Base-by-base conservation (phyloP, 2,797 vertebrate genomes). In the Esox masquinongy region DNA sequence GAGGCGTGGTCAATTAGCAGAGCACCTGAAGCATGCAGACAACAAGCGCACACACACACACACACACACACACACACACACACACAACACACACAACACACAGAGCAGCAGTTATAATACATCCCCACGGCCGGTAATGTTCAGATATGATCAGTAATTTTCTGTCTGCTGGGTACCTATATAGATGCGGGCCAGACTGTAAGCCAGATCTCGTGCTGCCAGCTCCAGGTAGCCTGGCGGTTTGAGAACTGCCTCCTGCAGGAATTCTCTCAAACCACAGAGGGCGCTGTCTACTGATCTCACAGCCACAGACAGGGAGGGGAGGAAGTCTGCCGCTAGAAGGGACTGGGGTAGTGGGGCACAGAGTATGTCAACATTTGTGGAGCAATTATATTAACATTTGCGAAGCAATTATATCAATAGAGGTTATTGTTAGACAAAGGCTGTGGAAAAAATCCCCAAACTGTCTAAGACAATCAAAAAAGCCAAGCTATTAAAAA, bases 181-280 rank as follows among this genome's bases (percentile, higher is more conserved):
- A 68, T 96, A 96, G 85, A 93, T 93, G 82, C 93, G 90, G 2
- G 95, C 94, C 16, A 96, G 87, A 78, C 89, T 91, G 85, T 94
- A 96, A 34, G 95, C 92, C 79, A 97, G 86, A 84, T 96, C 95
- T 84, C 95, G 90, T 2, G 95, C 94, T 56, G 94, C 90, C 5
- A 95, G 80, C 80, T 96, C 92, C 86, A 94, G 87, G 79, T 80
- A 90, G 73, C 24, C 12, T 0, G 89, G 70, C 11, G 70, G 77
- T 81, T 47, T 88, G 0, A 73, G 8, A 0, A 85, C 88, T 2
- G 87, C 86, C 1, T 64, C 77, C 9, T 82, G 80, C 19, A 85
- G 1, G 80, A 97, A 95, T 4, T 9, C 50, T 0, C 51, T 70
- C n/a, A 96, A 90, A 1, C 81, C 78, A 26, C 85, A 76, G 17